Evolutionary conservation across 2,888 invertebrate species (phyloP), one percentile per base, ranked within the genome.

Genomic region (Agrochola circellaris): DNA sequence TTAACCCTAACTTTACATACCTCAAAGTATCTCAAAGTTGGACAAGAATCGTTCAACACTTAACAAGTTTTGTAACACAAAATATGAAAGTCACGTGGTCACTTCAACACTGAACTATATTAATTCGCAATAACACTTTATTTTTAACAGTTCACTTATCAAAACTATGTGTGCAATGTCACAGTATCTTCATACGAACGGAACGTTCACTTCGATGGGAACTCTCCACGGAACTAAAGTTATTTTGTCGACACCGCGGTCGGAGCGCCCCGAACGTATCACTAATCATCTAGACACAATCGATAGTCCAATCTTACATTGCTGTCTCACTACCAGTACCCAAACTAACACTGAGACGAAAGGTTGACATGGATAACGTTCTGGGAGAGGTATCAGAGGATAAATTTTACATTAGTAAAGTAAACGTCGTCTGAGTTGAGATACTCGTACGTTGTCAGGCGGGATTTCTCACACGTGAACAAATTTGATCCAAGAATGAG

Each of bases 381-480:
- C 69, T 66, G 3, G 11, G n/a, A 61, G 51, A 73, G 51, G 65
- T 42, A 48, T 77, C 76, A 66, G 62, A 77, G 71, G 82, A 80
- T 77, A 76, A 42, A 85, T 81, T 84, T 69, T 81, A 74, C 72
- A 66, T 66, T 81, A 83, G 86, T 90, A 76, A 86, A 87, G 89
- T 78, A 84, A 89, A 88, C 85, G 90, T 90, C 87, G 88, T 85
- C 88, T 89, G 84, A 80, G 74, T 75, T 70, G 89, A 91, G 93
- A 93, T 93, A 93, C n/a, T 68, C 60, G n/a, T 60, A 68, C 90
- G 91, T 91, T 90, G 93, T 92, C 92, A 91, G 91, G 90, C 89
- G 91, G 93, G 92, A 94, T 94, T 94, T 94, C 93, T 94, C 93
- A 93, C 94, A 93, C 93, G 93, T 94, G 94, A 95, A 94, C 93